phyloP scores from a whole-genome alignment of 2,888 invertebrate species.

The Cephus nigrinus region DNA sequence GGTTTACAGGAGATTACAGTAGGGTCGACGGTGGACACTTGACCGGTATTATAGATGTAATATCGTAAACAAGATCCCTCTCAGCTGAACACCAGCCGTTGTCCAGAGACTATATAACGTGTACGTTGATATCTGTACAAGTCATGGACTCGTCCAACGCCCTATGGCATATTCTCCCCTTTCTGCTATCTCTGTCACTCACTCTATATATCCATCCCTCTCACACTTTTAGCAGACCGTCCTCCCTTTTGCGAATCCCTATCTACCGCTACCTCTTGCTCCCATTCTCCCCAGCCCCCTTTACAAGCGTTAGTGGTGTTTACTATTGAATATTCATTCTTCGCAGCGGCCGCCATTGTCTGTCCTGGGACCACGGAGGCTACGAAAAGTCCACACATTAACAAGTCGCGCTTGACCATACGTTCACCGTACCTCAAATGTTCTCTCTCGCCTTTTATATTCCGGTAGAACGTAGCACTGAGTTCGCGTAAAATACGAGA shows the following conservation, averaged over 20 bases:
- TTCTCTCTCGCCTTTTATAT: slow-evolving; percentile 22
- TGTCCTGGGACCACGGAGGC: slow-evolving; percentile 20
- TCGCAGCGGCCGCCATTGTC: slow-evolving; percentile 25
- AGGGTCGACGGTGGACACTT: slow-evolving; percentile 53
- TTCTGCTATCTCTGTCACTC: neutral
- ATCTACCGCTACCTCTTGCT: neutral
- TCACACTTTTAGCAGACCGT: neutral
- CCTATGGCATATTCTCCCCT: slow-evolving; percentile 14
- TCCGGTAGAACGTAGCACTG: neutral
- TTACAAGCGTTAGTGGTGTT: slow-evolving; percentile 43
- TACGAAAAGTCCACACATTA: slow-evolving; percentile 46
- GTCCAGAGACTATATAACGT: slow-evolving; percentile 20
- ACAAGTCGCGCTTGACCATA: slow-evolving; percentile 34
- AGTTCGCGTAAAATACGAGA: neutral
- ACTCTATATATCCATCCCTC: neutral
- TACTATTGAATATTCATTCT: slow-evolving; percentile 62
- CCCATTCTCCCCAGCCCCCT: slow-evolving; percentile 35
- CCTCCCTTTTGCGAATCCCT: neutral
- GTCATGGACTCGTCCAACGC: slow-evolving; percentile 14
- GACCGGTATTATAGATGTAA: slow-evolving; percentile 59
- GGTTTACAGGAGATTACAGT: slow-evolving; percentile 50
- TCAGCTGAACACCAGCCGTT: slow-evolving; percentile 38
- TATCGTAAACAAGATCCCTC: slow-evolving; percentile 59
- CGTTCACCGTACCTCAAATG: slow-evolving; percentile 27
- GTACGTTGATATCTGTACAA: slow-evolving; percentile 24